Evolutionary conservation across 2,888 invertebrate species (phyloP).

Genomic region (Pristionchus exspectatus): DNA sequence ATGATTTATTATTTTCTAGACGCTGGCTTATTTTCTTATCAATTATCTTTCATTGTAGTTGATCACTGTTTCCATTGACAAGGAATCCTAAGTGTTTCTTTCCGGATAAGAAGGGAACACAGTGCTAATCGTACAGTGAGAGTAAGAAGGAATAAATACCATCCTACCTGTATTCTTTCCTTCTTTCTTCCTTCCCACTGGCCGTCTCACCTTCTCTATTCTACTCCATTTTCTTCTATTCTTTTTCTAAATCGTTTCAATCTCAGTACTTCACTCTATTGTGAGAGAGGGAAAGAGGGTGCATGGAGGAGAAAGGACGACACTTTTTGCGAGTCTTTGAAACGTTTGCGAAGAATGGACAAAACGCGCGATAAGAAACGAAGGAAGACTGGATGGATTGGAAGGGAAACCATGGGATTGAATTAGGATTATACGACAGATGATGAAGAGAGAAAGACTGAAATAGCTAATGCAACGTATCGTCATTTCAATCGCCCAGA

Average conservation of each 20-base stretch:
- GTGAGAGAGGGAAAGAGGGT: neutral
- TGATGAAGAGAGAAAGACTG: neutral
- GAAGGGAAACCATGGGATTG: neutral
- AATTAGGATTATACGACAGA: conserved; percentile 4
- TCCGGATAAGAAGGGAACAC: neutral
- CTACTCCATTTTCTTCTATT: neutral
- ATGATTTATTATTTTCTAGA: no score
- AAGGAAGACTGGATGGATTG: neutral
- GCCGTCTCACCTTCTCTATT: conserved; percentile 18
- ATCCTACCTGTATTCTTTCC: neutral
- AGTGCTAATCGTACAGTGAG: conserved; percentile 2
- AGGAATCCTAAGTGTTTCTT: neutral
- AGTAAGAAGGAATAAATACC: neutral
- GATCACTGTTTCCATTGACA: neutral
- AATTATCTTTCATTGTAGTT: neutral
- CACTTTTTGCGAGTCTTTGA: neutral
- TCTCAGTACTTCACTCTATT: neutral
- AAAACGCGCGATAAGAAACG: neutral
- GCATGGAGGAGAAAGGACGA: neutral
- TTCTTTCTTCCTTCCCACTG: neutral
- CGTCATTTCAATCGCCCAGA: no score
- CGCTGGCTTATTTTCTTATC: no score
- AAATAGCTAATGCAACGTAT: neutral
- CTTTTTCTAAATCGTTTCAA: neutral
- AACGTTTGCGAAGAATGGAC: neutral